Evolutionary conservation across 2,797 vertebrate genomes (phyloP).

Genomic region (Molossus alvarezi): DNA sequence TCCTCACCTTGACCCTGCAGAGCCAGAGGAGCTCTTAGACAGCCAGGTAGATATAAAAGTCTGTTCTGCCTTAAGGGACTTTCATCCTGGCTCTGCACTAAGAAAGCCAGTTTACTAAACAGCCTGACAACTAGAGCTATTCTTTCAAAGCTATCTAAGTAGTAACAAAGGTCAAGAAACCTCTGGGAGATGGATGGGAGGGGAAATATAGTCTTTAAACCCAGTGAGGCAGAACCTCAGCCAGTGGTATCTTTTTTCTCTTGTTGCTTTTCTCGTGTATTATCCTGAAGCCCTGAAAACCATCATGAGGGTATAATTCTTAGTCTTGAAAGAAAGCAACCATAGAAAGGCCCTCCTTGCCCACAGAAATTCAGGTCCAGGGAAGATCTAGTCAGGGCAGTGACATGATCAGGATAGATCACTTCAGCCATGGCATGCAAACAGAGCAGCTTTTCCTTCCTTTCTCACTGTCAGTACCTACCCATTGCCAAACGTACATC

Average conservation of each 20-base stretch:
- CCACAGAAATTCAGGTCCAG: conserved; percentile 43
- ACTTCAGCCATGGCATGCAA: not conserved
- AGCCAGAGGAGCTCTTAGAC: conserved; percentile 7
- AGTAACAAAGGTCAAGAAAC: not conserved
- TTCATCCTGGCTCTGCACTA: conserved; percentile 34
- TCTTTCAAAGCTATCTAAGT: conserved; percentile 27
- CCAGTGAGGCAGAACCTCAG: not conserved
- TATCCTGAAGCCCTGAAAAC: conserved; percentile 31
- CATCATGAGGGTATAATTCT: not conserved
- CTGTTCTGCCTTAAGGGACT: not conserved
- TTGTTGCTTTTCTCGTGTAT: not conserved
- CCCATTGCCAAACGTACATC: conserved; percentile 40
- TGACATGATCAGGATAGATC: conserved; percentile 11
- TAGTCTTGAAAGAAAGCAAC: conserved; percentile 59
- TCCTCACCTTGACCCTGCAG: not conserved
- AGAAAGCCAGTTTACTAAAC: conserved; percentile 45
- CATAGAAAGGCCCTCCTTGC: conserved; percentile 29
- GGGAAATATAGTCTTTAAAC: conserved; percentile 49
- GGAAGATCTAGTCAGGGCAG: conserved; percentile 48
- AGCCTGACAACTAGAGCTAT: conserved; percentile 17
- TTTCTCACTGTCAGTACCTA: conserved; percentile 3
- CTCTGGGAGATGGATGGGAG: not conserved
- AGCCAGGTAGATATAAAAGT: not conserved
- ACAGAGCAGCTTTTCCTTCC: conserved; percentile 1
- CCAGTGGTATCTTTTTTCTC: conserved; percentile 11